Evolutionary conservation across 2,888 invertebrate species (phyloP).

Genomic region (Stenchaetothrips biformis): DNA sequence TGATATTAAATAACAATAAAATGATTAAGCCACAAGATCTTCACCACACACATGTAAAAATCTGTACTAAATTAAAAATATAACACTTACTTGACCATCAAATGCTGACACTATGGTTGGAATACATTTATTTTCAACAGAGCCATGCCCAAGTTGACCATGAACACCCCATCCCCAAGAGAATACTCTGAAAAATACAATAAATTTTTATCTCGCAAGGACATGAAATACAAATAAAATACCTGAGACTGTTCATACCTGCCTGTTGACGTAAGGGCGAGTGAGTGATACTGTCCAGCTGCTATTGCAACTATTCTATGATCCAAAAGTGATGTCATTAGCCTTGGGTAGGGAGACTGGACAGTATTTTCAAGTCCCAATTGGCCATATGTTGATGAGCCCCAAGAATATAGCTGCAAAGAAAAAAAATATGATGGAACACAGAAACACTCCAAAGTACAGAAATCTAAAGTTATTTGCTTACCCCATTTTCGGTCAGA

Average conservation of each 20-base stretch:
- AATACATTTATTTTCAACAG: slow-evolving; percentile 61
- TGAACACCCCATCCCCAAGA: slow-evolving; percentile 97
- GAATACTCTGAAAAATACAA: slow-evolving; percentile 55
- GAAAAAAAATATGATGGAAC: slow-evolving; percentile 34
- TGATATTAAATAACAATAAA: background rate
- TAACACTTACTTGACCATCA: slow-evolving; percentile 45
- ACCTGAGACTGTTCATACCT: slow-evolving; percentile 35
- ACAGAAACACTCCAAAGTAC: slow-evolving; percentile 26
- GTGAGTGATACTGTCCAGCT: slow-evolving; percentile 87
- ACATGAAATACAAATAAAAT: slow-evolving; percentile 27
- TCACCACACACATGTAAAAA: slow-evolving; percentile 34
- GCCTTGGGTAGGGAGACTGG: slow-evolving; percentile 61
- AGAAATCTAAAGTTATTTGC: slow-evolving; percentile 40
- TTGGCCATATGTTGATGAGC: slow-evolving; percentile 79
- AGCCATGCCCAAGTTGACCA: slow-evolving; percentile 85
- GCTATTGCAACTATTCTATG: slow-evolving; percentile 64
- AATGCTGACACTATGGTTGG: slow-evolving; percentile 53
- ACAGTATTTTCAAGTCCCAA: slow-evolving; percentile 66
- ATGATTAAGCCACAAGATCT: slow-evolving; percentile 1
- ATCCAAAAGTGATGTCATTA: slow-evolving; percentile 56
- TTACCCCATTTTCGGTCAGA: slow-evolving; percentile 83
- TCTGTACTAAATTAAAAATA: slow-evolving; percentile 38
- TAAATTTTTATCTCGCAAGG: slow-evolving; percentile 9
- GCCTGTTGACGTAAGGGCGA: slow-evolving; percentile 73
- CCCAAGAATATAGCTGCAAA: slow-evolving; percentile 72